These are phyloP conservation scores for Diprion similis DNA, from an alignment of 1,140 invertebrate genomes.

Conservation along the genomic window DNA sequence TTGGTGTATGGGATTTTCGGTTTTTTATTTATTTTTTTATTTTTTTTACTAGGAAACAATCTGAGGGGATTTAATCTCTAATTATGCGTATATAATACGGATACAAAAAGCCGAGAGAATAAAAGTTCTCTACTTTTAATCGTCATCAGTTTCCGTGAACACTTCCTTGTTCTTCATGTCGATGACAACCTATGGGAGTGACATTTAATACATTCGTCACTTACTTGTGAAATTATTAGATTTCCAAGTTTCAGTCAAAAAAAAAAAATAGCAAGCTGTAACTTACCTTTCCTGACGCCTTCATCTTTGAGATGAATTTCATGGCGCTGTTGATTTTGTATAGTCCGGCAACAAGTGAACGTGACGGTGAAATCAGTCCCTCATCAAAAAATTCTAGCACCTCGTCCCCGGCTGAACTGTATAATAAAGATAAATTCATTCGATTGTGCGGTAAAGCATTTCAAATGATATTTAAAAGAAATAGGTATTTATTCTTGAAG, in stretches of 20 bases:
- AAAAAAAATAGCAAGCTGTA: constrained; percentile 1
- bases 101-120: background rate
- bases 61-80: background rate
- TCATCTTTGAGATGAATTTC: constrained; percentile 40
- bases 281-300: constrained; percentile 49
- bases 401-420: constrained; percentile 51
- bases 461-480: background rate
- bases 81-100: background rate
- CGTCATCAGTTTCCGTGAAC: constrained; percentile 18
- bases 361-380: constrained; percentile 47
- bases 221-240: constrained; percentile 8
- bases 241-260: background rate
- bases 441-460: no score
- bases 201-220: constrained; percentile 10
- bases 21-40: no score
- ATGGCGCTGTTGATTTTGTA: constrained; percentile 48
- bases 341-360: constrained; percentile 41
- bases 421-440: background rate
- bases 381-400: constrained; percentile 52
- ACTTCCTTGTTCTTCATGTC: constrained; percentile 45
- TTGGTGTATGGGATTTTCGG: no score
- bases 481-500: background rate
- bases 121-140: background rate
- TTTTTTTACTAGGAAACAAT: no score
- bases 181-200: constrained; percentile 43